Base-by-base conservation (phyloP, 2,797 vertebrate genomes). In the Bovichtus diacanthus region DNA sequence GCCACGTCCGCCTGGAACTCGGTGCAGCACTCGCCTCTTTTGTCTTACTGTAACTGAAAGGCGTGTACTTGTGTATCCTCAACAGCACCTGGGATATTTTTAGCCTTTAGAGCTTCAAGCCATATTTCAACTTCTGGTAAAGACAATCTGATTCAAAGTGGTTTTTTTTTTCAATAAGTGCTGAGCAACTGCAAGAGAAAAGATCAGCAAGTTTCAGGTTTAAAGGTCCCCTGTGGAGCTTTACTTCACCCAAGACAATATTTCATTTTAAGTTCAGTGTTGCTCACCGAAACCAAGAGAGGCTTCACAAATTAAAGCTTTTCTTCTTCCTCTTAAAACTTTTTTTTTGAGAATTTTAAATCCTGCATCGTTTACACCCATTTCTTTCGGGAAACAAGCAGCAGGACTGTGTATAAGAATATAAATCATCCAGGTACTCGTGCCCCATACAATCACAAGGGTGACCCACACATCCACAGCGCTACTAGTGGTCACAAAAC, bases 11-110 rank as follows among this genome's bases (percentile, higher is more conserved):
- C 16, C 60, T 56, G 70, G 59, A 56, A 9, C 11, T 61, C 47
- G 31, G 2, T 15, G 6, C n/a, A 47, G 34, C 25, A 29, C 16
- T 2, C 18, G 7, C 13, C 13, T 60, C 38, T 36, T n/a, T 38
- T 11, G 36, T 16, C 7, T 2, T 41, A 4, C 21, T 9, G n/a
- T 69, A 46, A 65, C 51, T 44, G 4, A 71, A 62, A 70, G 6
- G 6, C 41, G 59, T 13, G 53, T 8, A 27, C 13, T 56, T 49
- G 51, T 29, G 34, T 54, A 66, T 54, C 31, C 16, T 77, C 36
- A 47, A 49, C 19, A 55, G 62, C 46, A 56, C 73, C 55, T 31
- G 43, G 68, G 61, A 70, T 59, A 6, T 16, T 51, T 47, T 49
- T 54, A 46, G n/a, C 18, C 60, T 38, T 49, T 51, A 46, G 2